Conservation (phyloP, 2,113 vertebrate species). For the Mandrillus leucophaeus region DNA sequence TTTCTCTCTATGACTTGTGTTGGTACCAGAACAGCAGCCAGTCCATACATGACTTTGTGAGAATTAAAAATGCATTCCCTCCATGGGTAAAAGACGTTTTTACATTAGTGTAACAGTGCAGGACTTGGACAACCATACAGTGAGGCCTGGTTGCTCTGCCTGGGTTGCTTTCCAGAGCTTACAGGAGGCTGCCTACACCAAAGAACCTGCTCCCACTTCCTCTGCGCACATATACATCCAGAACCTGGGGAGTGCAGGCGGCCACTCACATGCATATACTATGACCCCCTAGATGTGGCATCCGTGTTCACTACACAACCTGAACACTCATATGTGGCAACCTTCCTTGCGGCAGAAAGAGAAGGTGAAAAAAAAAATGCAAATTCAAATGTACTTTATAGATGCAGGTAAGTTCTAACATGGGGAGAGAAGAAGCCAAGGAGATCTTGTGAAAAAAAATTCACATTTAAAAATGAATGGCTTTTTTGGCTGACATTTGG, state of each 20-base stretch:
- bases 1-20: background rate
- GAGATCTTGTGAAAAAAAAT: background rate
- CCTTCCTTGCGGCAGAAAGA: background rate
- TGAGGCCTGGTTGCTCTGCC: background rate
- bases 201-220: accelerated
- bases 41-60: background rate
- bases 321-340: background rate
- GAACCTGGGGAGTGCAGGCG: background rate
- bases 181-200: accelerated
- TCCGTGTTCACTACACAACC: background rate
- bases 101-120: background rate
- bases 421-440: background rate
- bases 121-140: accelerated
- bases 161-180: background rate
- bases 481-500: background rate
- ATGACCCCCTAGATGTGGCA: background rate
- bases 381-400: background rate
- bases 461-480: constrained; percentile 1
- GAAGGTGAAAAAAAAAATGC: background rate
- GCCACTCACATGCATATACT: accelerated
- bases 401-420: background rate
- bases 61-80: background rate
- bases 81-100: background rate
- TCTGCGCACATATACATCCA: background rate
- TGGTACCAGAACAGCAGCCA: background rate